Evolutionary conservation across 2,888 invertebrate genomes (phyloP), one percentile per base, ranked within the genome.

Genomic region (Boloria selene): DNA sequence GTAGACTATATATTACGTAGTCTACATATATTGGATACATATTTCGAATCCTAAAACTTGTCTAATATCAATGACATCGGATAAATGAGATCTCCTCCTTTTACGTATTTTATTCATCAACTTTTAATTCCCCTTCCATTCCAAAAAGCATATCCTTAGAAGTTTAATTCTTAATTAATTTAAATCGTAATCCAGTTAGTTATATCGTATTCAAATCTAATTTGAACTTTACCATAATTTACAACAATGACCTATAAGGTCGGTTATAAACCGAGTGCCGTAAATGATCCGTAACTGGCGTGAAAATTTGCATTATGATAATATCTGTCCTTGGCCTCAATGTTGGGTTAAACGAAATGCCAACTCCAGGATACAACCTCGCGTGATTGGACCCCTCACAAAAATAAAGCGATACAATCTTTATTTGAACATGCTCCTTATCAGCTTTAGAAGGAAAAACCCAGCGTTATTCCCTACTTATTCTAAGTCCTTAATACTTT

Each of bases 271-370:
- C 31, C 31, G 47, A 18, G 58, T 42, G 42, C 42, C 58, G 65
- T 72, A 65, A 70, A 65, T 66, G 68, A 66, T 59, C 68, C 69
- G 47, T 58, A 47, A 56, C 47, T 56, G 56, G 80, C 75, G 81
- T 82, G 81, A 82, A 84, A 80, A 79, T 77, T 79, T 80, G 78
- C 79, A 77, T 75, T 76, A 78, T 81, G 87, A 86, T 87, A 83
- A 83, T 82, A 86, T 85, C 85, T 78, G 71, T 65, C 87, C 88
- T 83, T 83, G 87, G 74, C 81, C 87, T 75, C 77, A 80, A 84
- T 87, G 80, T 81, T 70, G 73, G 80, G 79, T 79, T 80, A 77
- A 80, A 65, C 78, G 73, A 79, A 83, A 86, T 80, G 78, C 71
- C 72, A 72, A 64, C 59, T 63, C 67, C 67, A 67, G 71, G 65